These are phyloP conservation scores for Neomonachus schauinslandi DNA, from an alignment of 2,113 vertebrate species.

Conservation along the genomic window DNA sequence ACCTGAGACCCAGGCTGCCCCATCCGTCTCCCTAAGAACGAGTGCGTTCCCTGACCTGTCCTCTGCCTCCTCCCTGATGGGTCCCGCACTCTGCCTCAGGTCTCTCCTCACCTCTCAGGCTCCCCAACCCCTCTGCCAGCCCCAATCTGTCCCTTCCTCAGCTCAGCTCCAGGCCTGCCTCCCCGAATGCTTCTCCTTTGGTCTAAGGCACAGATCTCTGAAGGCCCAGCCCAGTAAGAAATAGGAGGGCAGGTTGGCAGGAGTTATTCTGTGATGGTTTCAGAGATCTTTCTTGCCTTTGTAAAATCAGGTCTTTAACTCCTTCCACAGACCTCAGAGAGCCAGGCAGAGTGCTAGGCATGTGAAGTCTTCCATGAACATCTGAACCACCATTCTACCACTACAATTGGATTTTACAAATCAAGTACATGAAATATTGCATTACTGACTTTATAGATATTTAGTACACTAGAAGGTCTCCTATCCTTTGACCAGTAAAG, in stretches of 20 bases:
- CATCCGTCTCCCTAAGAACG: not conserved
- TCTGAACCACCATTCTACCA: not conserved
- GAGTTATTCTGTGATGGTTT: not conserved
- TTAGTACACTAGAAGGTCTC: not conserved
- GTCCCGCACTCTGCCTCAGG: rapidly evolving
- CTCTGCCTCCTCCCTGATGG: not conserved
- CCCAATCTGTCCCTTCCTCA: not conserved
- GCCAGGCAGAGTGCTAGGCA: not conserved
- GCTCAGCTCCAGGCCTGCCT: not conserved
- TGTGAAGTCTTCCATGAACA: not conserved
- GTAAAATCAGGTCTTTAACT: not conserved
- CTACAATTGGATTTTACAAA: not conserved
- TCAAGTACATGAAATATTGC: not conserved
- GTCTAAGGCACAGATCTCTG: not conserved
- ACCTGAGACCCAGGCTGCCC: not conserved
- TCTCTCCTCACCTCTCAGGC: not conserved
- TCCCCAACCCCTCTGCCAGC: not conserved
- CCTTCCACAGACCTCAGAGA: not conserved
- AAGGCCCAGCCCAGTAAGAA: not conserved
- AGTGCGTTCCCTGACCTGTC: not conserved
- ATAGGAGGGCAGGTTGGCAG: rapidly evolving
- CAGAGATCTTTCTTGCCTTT: not conserved
- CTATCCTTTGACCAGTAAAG: not conserved
- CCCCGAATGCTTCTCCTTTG: not conserved
- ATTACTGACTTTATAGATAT: not conserved